A percentile compares a stretch with the other conserved stretches of the same genome.
These are phyloP conservation scores for Myrmecobius fasciatus DNA, from an alignment of 2,113 vertebrate genomes.

Conservation along the genomic window DNA sequence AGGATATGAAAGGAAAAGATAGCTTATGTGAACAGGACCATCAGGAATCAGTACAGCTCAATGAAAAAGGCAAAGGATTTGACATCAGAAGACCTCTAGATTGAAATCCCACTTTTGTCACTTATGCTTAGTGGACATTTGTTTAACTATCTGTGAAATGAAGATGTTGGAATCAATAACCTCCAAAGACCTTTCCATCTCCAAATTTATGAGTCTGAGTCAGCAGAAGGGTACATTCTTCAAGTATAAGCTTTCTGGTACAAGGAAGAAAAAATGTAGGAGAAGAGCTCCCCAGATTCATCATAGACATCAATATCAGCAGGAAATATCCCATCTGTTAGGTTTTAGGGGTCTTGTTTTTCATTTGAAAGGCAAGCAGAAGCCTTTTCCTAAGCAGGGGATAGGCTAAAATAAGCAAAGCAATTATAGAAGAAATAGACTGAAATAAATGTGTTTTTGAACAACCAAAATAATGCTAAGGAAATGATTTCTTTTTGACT, in stretches of 20 bases:
- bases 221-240: no score
- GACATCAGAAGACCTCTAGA: no score
- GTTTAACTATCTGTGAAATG: no score
- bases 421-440: slow-evolving; percentile 50
- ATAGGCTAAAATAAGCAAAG: slow-evolving; percentile 33
- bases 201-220: no score
- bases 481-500: slow-evolving; percentile 31
- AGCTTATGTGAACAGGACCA: no score
- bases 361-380: slow-evolving; percentile 15
- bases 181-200: no score
- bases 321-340: slow-evolving; percentile 42
- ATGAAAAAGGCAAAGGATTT: no score
- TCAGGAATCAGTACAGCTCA: no score
- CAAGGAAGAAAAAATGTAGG: neutral
- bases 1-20: neutral
- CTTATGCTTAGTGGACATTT: no score
- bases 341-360: slow-evolving; percentile 19
- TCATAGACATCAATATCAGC: slow-evolving; percentile 33
- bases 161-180: no score
- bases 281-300: neutral
- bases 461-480: neutral
- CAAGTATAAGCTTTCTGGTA: no score
- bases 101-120: no score
- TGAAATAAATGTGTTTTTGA: slow-evolving; percentile 21
- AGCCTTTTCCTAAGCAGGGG: neutral